phyloP scores from a whole-genome alignment of 2,797 vertebrate species.

The Myiothlypis coronata region DNA sequence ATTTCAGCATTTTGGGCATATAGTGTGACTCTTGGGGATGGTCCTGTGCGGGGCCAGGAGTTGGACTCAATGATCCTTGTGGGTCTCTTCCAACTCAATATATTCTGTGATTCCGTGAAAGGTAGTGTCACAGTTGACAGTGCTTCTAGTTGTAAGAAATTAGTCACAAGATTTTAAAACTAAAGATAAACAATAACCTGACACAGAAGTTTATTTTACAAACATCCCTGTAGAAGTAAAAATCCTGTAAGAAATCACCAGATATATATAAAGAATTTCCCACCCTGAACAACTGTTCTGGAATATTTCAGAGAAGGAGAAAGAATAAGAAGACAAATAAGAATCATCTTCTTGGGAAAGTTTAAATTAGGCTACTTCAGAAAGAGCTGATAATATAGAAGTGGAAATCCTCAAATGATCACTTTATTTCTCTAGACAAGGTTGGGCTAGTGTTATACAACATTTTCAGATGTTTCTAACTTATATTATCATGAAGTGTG shows the following conservation, averaged over 20 bases:
- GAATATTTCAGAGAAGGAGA: background rate
- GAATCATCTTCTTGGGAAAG: background rate
- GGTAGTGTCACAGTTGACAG: slow-evolving; percentile 76
- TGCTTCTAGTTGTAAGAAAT: slow-evolving; percentile 77
- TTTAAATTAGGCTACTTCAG: background rate
- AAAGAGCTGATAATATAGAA: background rate
- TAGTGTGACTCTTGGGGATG: background rate
- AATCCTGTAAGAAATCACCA: background rate
- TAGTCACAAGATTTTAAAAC: background rate
- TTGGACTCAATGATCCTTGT: background rate
- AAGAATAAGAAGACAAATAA: background rate
- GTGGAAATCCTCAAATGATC: background rate
- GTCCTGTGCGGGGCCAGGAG: background rate
- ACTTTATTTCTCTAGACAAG: background rate
- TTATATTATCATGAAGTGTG: background rate
- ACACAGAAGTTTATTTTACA: background rate
- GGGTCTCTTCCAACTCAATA: background rate
- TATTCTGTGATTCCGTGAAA: slow-evolving; percentile 43
- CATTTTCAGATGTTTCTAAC: background rate
- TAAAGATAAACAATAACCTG: background rate
- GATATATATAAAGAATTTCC: background rate
- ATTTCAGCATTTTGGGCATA: slow-evolving; percentile 71
- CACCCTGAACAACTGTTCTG: background rate
- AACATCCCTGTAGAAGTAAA: background rate
- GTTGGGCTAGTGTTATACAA: background rate